A percentile compares a stretch with the other conserved stretches of the same genome.
Evolutionary conservation across 2,888 invertebrate genomes (phyloP).

Genomic region (Hyalella azteca): DNA sequence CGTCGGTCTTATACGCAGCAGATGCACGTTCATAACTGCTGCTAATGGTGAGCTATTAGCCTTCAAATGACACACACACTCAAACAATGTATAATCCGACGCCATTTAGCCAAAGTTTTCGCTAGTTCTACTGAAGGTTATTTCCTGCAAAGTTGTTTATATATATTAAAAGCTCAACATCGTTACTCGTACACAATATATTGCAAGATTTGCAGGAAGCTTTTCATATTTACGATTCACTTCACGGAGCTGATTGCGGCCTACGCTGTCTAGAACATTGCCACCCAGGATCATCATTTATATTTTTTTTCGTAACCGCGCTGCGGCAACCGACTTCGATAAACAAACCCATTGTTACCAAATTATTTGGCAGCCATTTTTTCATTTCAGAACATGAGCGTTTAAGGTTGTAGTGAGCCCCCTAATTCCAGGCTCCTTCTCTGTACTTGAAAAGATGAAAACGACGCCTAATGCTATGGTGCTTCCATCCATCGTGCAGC

Average conservation of each 20-base stretch:
- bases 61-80: slow-evolving; percentile 13
- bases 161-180: not conserved
- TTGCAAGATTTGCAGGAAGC: slow-evolving; percentile 22
- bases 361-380: not conserved
- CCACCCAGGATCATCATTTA: slow-evolving; percentile 11
- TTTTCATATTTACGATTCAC: slow-evolving; percentile 5
- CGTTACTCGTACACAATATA: not conserved
- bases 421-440: not conserved
- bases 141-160: slow-evolving; percentile 14
- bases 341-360: slow-evolving; percentile 19
- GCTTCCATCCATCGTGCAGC: too few relatives aligned
- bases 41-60: not conserved
- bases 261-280: not conserved
- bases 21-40: slow-evolving; percentile 16
- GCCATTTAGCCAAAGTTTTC: not conserved
- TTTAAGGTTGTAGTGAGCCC: not conserved
- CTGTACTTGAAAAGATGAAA: slow-evolving; percentile 1
- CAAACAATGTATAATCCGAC: slow-evolving; percentile 1
- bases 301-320: not conserved
- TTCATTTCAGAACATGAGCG: not conserved
- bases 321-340: not conserved
- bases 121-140: not conserved
- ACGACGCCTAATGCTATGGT: not conserved
- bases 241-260: slow-evolving; percentile 12
- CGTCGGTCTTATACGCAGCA: slow-evolving; percentile 7